These are phyloP conservation scores for Acropternis orthonyx DNA, from an alignment of 2,797 vertebrate species.

Conservation along the genomic window DNA sequence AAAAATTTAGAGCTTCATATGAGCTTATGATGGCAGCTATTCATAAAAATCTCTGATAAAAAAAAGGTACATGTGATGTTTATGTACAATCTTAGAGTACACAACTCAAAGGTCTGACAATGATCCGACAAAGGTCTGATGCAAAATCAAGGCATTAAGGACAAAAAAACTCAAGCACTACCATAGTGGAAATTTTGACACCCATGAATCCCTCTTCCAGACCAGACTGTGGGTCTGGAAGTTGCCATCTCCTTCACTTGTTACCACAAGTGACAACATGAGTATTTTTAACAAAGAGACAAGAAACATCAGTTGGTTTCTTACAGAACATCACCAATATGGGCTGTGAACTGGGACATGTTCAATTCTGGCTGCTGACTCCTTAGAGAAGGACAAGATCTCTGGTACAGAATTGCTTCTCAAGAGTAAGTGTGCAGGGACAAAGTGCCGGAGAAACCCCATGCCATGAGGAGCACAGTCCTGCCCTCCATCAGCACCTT, in stretches of 20 bases:
- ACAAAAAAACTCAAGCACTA: background rate
- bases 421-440: accelerated
- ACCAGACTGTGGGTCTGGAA: background rate
- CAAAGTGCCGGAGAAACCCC: background rate
- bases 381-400: background rate
- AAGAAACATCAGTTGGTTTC: background rate
- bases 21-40: background rate
- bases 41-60: background rate
- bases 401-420: background rate
- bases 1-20: slow-evolving; percentile 13
- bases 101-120: background rate
- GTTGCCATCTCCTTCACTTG: background rate
- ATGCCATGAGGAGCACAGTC: background rate
- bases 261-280: background rate
- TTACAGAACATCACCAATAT: background rate
- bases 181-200: background rate
- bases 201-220: background rate
- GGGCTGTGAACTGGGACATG: background rate
- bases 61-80: background rate
- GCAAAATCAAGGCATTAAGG: background rate
- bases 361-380: background rate
- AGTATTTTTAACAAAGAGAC: background rate
- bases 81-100: background rate
- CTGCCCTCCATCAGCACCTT: background rate
- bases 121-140: background rate